These are phyloP conservation scores for Ochotona princeps DNA, from an alignment of 2,113 vertebrate species.

Conservation along the genomic window DNA sequence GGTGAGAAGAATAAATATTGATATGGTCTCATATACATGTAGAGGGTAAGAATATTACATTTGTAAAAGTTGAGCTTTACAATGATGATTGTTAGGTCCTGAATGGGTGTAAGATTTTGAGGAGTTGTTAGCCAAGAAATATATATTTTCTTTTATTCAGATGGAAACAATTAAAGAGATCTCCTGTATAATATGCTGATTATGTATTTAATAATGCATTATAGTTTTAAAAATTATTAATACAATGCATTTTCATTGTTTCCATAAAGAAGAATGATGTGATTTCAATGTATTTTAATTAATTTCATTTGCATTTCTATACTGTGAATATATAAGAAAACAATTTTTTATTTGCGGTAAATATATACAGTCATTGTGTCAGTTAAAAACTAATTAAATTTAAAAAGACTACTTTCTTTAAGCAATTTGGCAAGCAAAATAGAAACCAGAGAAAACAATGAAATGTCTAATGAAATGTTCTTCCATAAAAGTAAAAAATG, in stretches of 20 bases:
- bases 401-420: not conserved
- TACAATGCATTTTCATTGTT: not conserved
- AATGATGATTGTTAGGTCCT: rapidly evolving
- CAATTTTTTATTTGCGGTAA: not conserved
- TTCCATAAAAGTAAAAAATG: not conserved
- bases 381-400: not conserved
- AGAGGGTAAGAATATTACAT: not conserved
- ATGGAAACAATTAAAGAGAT: not conserved
- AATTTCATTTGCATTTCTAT: too few species aligned
- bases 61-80: not conserved
- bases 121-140: not conserved
- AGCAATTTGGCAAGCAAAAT: not conserved
- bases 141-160: not conserved
- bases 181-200: too few species aligned
- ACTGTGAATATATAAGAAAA: not conserved
- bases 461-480: not conserved
- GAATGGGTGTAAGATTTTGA: rapidly evolving
- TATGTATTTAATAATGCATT: not conserved
- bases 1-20: too few species aligned
- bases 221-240: not conserved
- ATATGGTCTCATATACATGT: not conserved
- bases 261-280: not conserved
- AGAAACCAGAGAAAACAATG: not conserved
- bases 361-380: not conserved
- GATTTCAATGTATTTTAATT: not conserved